Evolutionary conservation across 30 jellyfish, hydroid and myxozoan species (phyloP).

Genomic region (Aurelia sp.): DNA sequence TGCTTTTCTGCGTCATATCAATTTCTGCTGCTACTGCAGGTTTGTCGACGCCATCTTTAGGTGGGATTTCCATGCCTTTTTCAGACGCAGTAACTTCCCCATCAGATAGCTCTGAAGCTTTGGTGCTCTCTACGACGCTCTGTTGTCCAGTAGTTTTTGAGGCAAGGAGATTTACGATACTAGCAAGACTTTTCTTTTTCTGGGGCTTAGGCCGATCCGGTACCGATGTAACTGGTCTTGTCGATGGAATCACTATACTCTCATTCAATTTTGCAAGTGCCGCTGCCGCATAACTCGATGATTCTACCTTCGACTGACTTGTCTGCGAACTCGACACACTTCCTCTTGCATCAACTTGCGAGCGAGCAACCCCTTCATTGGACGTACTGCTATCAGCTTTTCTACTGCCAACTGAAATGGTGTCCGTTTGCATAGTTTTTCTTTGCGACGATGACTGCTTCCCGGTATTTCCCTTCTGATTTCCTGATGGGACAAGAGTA

Average conservation of each 20-base stretch:
- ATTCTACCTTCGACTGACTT: constrained; percentile 4
- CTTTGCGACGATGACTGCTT: background rate
- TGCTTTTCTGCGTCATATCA: background rate
- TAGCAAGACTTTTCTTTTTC: constrained; percentile 63
- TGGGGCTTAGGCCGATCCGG: constrained; percentile 67
- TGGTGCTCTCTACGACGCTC: constrained; percentile 6
- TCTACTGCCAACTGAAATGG: background rate
- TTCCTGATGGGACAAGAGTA: background rate
- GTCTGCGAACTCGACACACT: background rate
- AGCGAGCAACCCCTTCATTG: background rate
- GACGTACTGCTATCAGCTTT: background rate
- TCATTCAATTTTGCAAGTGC: constrained; percentile 66
- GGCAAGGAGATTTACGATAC: constrained; percentile 62
- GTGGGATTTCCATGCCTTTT: background rate
- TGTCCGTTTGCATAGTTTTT: background rate
- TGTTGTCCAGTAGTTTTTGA: constrained; percentile 63
- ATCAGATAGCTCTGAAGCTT: background rate
- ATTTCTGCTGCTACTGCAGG: background rate
- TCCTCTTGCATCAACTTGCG: background rate
- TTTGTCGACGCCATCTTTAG: background rate
- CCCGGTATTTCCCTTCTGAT: background rate
- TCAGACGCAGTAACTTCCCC: background rate
- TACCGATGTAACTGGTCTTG: constrained; percentile 52
- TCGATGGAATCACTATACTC: constrained; percentile 59
- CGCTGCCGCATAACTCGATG: constrained; percentile 15